phyloP scores from a whole-genome alignment of 2,113 vertebrate genomes.

The Otocyon megalotis region DNA sequence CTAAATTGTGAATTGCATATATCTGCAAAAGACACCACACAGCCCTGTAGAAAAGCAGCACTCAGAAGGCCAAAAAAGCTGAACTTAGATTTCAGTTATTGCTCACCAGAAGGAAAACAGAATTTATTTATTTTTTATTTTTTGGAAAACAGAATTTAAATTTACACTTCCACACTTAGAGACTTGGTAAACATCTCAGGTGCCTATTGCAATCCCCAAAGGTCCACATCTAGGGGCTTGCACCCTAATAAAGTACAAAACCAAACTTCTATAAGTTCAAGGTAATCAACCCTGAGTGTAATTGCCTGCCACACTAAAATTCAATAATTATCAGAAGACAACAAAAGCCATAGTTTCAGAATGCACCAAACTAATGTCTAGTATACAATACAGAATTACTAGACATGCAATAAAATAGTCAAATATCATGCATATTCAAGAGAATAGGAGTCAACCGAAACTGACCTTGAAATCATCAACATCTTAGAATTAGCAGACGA shows the following conservation, averaged over 20 bases:
- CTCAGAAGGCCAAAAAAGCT: not conserved
- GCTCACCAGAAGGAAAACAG: not conserved
- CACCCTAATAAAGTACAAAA: not conserved
- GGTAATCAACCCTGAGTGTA: not conserved
- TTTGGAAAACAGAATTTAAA: not conserved
- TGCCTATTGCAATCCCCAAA: not conserved
- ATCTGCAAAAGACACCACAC: accelerated
- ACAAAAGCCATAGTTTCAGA: not conserved
- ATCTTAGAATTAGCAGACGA: not conserved
- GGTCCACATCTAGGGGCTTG: not conserved
- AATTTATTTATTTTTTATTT: not conserved
- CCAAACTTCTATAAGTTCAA: not conserved
- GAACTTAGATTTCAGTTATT: accelerated
- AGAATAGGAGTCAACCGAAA: not conserved
- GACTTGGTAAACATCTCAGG: not conserved
- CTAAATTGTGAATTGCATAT: not conserved
- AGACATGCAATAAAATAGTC: accelerated
- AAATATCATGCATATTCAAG: not conserved
- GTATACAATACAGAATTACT: not conserved
- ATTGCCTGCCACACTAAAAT: too few species aligned
- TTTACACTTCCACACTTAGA: not conserved
- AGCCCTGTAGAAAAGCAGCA: not conserved
- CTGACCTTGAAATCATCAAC: not conserved
- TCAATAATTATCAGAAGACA: not conserved
- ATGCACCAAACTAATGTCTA: not conserved